Percentiles rank a stretch among this genome's conserved stretches.
Evolutionary conservation across 2,797 vertebrate species (phyloP).

Genomic region (Hozukius guyotensis): DNA sequence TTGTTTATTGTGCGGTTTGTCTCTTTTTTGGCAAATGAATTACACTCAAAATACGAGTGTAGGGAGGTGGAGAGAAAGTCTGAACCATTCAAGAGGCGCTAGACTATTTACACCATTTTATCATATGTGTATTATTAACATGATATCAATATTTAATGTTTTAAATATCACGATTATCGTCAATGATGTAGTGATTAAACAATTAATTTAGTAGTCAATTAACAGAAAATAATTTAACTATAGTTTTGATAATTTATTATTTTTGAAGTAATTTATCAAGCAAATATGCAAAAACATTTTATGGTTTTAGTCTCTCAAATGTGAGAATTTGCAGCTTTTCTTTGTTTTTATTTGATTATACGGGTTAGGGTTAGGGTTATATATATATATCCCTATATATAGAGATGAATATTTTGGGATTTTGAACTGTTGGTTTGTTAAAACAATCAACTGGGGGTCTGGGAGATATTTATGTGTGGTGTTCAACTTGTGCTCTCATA

Average conservation of each 20-base stretch:
- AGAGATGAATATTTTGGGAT: neutral
- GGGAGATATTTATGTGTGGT: neutral
- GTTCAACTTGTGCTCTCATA: neutral
- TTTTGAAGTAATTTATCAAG: neutral
- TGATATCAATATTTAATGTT: no score
- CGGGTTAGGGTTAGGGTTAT: no score
- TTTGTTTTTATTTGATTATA: neutral
- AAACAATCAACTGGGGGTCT: neutral
- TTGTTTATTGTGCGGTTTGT: neutral
- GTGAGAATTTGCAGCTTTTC: neutral
- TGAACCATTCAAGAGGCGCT: no score
- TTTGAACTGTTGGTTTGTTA: neutral
- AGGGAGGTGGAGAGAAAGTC: no score
- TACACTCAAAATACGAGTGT: no score
- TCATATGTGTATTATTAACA: no score
- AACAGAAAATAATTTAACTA: neutral
- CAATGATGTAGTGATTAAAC: neutral
- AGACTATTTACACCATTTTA: no score
- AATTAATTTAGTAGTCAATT: neutral
- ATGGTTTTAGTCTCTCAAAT: neutral
- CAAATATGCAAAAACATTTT: neutral
- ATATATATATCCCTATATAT: no score
- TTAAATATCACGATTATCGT: no score
- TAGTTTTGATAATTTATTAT: neutral
- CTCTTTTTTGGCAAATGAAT: no score